These are phyloP conservation scores for Macquaria australasica DNA, from an alignment of 2,113 vertebrate genomes.

Conservation along the genomic window DNA sequence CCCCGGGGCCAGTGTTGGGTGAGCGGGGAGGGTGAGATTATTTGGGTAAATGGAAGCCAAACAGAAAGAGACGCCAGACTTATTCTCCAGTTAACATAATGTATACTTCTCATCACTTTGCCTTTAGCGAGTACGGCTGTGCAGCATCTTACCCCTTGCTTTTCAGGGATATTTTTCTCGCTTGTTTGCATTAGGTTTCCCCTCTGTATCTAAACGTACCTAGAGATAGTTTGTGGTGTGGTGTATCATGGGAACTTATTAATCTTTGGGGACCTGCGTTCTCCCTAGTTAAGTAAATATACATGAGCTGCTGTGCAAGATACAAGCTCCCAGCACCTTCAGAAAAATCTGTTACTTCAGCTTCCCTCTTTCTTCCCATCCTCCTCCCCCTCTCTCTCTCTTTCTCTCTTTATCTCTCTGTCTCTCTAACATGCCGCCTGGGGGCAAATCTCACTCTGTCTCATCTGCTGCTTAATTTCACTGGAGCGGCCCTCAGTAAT, in stretches of 20 bases:
- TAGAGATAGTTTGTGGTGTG: constrained; percentile 64
- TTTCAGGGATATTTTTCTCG: constrained; percentile 56
- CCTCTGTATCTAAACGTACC: constrained; percentile 53
- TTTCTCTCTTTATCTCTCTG: not conserved
- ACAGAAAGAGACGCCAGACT: constrained; percentile 54
- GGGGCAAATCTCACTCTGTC: constrained; percentile 79
- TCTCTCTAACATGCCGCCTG: constrained; percentile 75
- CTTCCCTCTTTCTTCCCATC: constrained; percentile 55
- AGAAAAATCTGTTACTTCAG: constrained; percentile 70
- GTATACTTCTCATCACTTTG: constrained; percentile 65
- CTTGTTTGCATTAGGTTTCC: constrained; percentile 71
- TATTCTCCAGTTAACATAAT: constrained; percentile 73
- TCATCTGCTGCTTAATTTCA: constrained; percentile 86
- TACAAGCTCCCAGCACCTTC: constrained; percentile 71
- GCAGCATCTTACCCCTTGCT: constrained; percentile 46
- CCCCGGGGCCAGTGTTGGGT: constrained; percentile 40
- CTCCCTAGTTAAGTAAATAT: constrained; percentile 82
- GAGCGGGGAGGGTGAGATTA: constrained; percentile 20
- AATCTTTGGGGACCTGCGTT: constrained; percentile 73
- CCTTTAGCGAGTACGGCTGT: constrained; percentile 52
- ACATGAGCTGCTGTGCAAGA: constrained; percentile 71
- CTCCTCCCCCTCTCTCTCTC: constrained; percentile 16
- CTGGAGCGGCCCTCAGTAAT: constrained; percentile 81
- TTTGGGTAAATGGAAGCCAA: constrained; percentile 66
- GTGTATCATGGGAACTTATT: constrained; percentile 74